Evolutionary conservation across 2,888 invertebrate species (phyloP), one percentile per base, ranked within the genome.

Genomic region (Perizoma flavofasciatum): DNA sequence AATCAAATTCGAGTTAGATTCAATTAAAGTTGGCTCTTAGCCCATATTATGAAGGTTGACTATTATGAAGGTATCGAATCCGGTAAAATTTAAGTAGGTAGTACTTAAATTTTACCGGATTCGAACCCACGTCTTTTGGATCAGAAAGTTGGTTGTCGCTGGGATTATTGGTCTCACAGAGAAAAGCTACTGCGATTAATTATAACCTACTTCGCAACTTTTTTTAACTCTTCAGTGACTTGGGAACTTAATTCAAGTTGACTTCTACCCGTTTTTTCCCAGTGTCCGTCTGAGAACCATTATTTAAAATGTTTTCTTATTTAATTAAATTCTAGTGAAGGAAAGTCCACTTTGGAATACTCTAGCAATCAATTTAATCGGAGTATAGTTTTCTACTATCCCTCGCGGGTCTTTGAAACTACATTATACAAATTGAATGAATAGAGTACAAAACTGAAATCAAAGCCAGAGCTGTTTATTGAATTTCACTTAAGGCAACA

Each of bases 211-310:
- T 60, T 56, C 41, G 49, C 44, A 54, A 59, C 49, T 55, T 55
- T 52, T 45, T 52, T 45, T 49, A 61, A 52, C 59, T 57, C 47
- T 22, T 46, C 53, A 58, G 58, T 48, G 40, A 43, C 49, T 54
- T 48, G 50, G 52, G 47, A 64, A 64, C 64, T 64, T 61, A 57
- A 62, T 55, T 64, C 49, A 52, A 63, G 65, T 66, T 66, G 63
- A 68, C 66, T 62, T 63, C 60, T 55, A 66, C 56, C 63, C 64
- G 55, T 57, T 61, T 57, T 61, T 56, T 46, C 50, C 52, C 52
- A 52, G 57, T 60, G 60, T 65, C 59, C 47, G 46, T 52, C 39
- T 39, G 39, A 22, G 51, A 57, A 62, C 50, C 55, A 61, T 59
- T 68, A 64, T 49, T 55, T 63, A 59, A 63, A 63, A 52, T 44